Evolutionary conservation across 2,888 invertebrate genomes (phyloP).

Genomic region (Drosophila nigricruria): DNA sequence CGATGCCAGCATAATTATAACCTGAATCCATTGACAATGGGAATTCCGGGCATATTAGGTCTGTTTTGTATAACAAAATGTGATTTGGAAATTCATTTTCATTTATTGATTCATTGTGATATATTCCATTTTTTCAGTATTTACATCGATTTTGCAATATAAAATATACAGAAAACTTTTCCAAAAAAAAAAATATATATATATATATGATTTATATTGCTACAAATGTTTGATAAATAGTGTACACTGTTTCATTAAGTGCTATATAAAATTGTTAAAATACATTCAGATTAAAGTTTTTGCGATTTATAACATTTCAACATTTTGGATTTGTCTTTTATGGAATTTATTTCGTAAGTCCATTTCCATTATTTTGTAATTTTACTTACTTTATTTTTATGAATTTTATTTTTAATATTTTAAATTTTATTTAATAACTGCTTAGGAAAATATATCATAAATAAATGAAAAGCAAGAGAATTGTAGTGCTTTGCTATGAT

Average conservation of each 20-base stretch:
- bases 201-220: background rate
- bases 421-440: no score
- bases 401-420: no score
- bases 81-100: background rate
- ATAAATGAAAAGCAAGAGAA: no score
- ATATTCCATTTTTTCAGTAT: background rate
- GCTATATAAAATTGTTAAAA: background rate
- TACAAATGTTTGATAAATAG: background rate
- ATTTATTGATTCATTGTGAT: background rate
- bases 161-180: background rate
- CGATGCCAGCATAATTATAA: slow-evolving; percentile 3
- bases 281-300: background rate
- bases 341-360: slow-evolving; percentile 8
- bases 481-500: no score
- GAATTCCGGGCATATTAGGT: background rate
- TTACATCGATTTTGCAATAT: background rate
- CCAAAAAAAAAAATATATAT: background rate
- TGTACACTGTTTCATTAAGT: background rate
- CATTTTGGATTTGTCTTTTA: slow-evolving; percentile 6
- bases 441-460: no score
- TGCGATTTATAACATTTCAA: background rate
- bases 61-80: background rate
- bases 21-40: slow-evolving; percentile 10
- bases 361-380: background rate
- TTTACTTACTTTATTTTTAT: background rate